phyloP scores from a whole-genome alignment of 2,113 vertebrate genomes.

The Acrocephalus kingi region DNA sequence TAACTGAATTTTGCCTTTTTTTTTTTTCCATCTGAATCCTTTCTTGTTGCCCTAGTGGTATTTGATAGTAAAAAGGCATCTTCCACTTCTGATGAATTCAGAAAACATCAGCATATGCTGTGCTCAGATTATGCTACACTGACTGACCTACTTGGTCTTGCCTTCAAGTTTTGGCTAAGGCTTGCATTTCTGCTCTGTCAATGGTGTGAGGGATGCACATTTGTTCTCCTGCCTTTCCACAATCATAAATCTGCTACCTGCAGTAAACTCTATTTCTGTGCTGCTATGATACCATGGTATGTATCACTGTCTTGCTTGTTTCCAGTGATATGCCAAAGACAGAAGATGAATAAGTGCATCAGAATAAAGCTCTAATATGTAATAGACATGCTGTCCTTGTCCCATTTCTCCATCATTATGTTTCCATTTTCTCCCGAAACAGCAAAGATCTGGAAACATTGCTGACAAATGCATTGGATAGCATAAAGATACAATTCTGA shows the following conservation, averaged over 20 bases:
- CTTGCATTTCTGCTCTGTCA: not conserved
- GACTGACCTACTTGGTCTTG: not conserved
- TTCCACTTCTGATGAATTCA: not conserved
- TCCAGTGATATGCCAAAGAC: not conserved
- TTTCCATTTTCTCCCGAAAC: not conserved
- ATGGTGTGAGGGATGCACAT: not conserved
- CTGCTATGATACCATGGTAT: not conserved
- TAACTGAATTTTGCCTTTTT: not conserved
- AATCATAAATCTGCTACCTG: not conserved
- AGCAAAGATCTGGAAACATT: not conserved
- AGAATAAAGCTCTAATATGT: not conserved
- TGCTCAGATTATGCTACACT: not conserved
- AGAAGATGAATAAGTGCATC: not conserved
- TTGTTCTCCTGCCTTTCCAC: not conserved
- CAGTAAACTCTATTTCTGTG: not conserved
- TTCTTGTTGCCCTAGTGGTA: not conserved
- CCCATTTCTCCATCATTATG: not conserved
- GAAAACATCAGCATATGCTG: not conserved
- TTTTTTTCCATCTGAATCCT: not conserved
- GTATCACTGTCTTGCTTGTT: not conserved
- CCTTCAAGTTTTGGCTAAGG: not conserved
- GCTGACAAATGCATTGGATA: not conserved
- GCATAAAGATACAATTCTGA: not conserved
- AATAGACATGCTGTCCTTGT: not conserved
- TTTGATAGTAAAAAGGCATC: not conserved